Conservation (phyloP, 2,113 vertebrate genomes). For the Pelobates fuscus region DNA sequence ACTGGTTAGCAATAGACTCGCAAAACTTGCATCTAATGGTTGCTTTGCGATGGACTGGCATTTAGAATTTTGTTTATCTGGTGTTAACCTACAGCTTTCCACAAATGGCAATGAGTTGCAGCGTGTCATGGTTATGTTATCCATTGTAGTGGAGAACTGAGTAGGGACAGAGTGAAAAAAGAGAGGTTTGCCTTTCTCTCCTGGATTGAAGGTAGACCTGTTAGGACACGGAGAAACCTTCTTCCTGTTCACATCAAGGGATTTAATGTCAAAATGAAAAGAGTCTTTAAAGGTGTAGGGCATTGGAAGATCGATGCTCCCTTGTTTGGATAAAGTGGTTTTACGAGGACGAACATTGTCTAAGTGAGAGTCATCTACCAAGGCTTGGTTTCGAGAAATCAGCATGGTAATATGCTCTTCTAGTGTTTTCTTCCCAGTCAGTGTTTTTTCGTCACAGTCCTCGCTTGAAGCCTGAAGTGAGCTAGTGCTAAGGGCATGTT, state of each 20-base stretch:
- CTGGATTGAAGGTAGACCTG: slow-evolving; percentile 62
- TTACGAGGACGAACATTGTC: slow-evolving; percentile 89
- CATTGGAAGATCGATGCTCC: slow-evolving; percentile 93
- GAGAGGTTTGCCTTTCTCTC: slow-evolving; percentile 64
- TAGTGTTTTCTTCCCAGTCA: slow-evolving; percentile 75
- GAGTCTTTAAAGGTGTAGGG: slow-evolving; percentile 95
- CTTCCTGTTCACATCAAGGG: slow-evolving; percentile 66
- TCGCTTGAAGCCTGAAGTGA: slow-evolving; percentile 41
- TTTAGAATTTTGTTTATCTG: slow-evolving; percentile 55
- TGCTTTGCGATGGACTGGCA: slow-evolving; percentile 47
- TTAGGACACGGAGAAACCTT: slow-evolving; percentile 59
- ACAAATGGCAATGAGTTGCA: slow-evolving; percentile 88
- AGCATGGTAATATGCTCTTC: slow-evolving; percentile 89
- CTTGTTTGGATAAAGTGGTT: slow-evolving; percentile 88
- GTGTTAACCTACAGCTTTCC: slow-evolving; percentile 62
- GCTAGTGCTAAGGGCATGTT: slow-evolving; percentile 63
- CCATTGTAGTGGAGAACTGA: slow-evolving; percentile 72
- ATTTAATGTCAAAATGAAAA: slow-evolving; percentile 91
- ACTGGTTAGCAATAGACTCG: slow-evolving; percentile 62
- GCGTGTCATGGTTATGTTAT: slow-evolving; percentile 78
- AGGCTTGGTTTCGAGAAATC: slow-evolving; percentile 88
- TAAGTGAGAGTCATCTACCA: slow-evolving; percentile 87
- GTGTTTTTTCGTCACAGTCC: slow-evolving; percentile 51
- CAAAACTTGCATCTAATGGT: slow-evolving; percentile 51
- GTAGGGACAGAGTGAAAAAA: slow-evolving; percentile 85